A percentile compares a stretch with the other conserved stretches of the same genome.
Conservation (phyloP, 2,888 invertebrate species). For the Tipula lateralis region DNA sequence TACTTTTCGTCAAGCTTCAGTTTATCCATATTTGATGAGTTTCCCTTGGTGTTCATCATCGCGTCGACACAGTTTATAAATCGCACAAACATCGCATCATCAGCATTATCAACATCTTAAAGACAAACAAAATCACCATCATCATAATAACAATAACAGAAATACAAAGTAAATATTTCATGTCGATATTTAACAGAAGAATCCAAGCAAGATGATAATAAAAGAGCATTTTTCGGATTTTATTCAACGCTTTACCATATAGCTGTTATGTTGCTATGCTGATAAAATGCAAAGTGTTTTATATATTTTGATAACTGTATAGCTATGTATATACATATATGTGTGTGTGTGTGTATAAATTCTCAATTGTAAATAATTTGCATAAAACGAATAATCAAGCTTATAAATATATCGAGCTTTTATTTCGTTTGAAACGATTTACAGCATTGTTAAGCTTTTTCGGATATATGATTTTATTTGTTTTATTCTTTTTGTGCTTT, state of each 20-base stretch:
- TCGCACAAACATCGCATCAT: background rate
- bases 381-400: background rate
- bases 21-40: background rate
- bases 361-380: background rate
- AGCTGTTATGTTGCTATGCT: background rate
- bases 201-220: background rate
- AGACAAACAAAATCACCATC: background rate
- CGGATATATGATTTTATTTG: background rate
- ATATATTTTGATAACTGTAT: background rate
- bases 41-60: background rate
- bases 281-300: background rate
- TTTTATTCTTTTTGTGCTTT: background rate
- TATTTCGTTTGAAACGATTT: background rate
- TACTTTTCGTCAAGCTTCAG: background rate
- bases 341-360: too few relatives aligned
- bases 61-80: too few relatives aligned
- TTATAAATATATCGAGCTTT: background rate
- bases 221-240: background rate
- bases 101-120: background rate
- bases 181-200: background rate
- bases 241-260: background rate
- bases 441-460: background rate
- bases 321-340: background rate
- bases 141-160: background rate
- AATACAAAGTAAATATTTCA: constrained; percentile 3